Percentiles rank a stretch among this genome's conserved stretches.
Conservation (phyloP, 2,888 invertebrate species). For the Stratiomys singularior region DNA sequence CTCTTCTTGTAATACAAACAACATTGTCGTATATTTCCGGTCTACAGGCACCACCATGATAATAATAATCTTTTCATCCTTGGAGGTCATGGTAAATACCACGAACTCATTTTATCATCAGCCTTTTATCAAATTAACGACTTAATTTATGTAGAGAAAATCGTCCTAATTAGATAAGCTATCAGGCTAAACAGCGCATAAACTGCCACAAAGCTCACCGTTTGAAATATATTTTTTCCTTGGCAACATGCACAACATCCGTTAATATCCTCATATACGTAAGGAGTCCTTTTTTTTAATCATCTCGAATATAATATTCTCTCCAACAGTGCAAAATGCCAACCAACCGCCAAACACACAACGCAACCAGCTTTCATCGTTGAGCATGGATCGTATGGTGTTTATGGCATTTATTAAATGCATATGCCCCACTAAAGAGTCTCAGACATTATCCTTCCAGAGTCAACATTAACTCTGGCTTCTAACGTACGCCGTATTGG, state of each 20-base stretch:
- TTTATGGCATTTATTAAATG: slow-evolving; percentile 40
- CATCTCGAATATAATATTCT: background rate
- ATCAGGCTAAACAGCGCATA: slow-evolving; percentile 37
- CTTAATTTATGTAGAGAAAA: slow-evolving; percentile 39
- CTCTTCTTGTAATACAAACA: too few species aligned
- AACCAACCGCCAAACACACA: background rate
- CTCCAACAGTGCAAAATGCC: background rate
- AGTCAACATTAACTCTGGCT: background rate
- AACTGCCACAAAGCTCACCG: slow-evolving; percentile 21
- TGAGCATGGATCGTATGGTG: background rate
- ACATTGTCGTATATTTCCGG: too few species aligned
- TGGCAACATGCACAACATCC: slow-evolving; percentile 7
- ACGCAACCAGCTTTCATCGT: background rate
- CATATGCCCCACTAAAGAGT: slow-evolving; percentile 25
- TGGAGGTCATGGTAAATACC: slow-evolving; percentile 12
- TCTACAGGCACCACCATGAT: background rate
- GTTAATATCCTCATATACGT: slow-evolving; percentile 15
- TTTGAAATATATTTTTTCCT: slow-evolving; percentile 29
- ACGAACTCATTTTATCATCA: slow-evolving; percentile 25
- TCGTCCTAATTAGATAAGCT: slow-evolving; percentile 42
- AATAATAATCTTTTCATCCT: background rate
- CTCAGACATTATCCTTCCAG: slow-evolving; percentile 33
- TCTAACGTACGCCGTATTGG: background rate
- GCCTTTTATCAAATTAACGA: slow-evolving; percentile 44
- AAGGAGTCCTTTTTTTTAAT: slow-evolving; percentile 12